These are phyloP conservation scores for Sinopyrophorus schimmeli DNA, from an alignment of 2,888 invertebrate species.

Conservation along the genomic window DNA sequence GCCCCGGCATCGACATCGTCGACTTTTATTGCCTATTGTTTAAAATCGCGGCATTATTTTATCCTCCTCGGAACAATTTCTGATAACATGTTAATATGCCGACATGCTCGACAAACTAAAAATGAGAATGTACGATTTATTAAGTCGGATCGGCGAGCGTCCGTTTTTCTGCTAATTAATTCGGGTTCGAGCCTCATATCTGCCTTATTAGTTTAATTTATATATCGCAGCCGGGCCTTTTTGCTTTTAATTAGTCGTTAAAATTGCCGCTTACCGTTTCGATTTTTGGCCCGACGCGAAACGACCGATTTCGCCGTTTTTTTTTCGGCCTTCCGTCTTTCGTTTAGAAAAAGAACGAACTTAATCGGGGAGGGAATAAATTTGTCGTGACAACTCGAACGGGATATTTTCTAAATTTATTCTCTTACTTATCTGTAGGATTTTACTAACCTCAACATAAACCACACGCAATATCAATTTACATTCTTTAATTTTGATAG, in stretches of 20 bases:
- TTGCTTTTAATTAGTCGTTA: conserved; percentile 13
- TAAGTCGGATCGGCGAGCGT: conserved; percentile 11
- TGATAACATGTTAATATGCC: conserved; percentile 42
- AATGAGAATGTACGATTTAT: conserved; percentile 25
- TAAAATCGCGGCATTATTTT: conserved; percentile 42
- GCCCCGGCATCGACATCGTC: conserved; percentile 50
- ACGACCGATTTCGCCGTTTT: neutral
- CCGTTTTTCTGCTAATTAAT: conserved; percentile 25
- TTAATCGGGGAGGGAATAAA: neutral
- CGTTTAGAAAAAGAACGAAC: neutral
- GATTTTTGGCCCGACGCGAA: neutral
- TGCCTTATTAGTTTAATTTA: conserved; percentile 25
- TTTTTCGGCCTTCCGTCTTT: neutral
- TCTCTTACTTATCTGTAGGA: conserved; percentile 6
- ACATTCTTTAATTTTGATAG: conserved; percentile 1
- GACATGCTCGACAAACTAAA: conserved; percentile 23
- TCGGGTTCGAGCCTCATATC: conserved; percentile 11
- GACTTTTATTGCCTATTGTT: conserved; percentile 53
- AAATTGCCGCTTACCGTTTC: conserved; percentile 5
- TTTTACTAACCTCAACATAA: too few relatives aligned
- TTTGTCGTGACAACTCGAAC: neutral
- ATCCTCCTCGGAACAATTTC: conserved; percentile 41
- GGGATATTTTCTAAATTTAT: conserved; percentile 16
- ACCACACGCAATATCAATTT: conserved; percentile 13
- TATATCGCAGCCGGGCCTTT: conserved; percentile 14